phyloP scores from a whole-genome alignment of 2,113 vertebrate genomes.

The Paratilapia polleni region DNA sequence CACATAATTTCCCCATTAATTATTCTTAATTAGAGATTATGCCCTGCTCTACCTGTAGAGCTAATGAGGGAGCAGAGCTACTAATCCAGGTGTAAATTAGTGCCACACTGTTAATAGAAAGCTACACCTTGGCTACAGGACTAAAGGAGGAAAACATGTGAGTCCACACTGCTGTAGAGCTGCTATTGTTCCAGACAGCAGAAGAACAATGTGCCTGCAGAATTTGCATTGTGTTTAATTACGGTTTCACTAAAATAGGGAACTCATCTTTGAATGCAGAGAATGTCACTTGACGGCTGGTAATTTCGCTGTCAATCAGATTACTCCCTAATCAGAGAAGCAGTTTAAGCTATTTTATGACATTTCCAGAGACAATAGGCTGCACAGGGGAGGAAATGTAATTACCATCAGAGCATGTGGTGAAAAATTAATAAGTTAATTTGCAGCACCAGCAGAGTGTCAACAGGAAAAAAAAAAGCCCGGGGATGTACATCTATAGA shows the following conservation, averaged over 20 bases:
- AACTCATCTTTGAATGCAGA: slow-evolving; percentile 67
- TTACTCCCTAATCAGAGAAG: slow-evolving; percentile 74
- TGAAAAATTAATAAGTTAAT: slow-evolving; percentile 79
- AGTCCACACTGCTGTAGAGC: slow-evolving; percentile 40
- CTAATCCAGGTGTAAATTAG: background rate
- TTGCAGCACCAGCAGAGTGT: slow-evolving; percentile 73
- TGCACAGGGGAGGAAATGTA: slow-evolving; percentile 75
- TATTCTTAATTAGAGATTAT: slow-evolving; percentile 9
- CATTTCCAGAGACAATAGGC: slow-evolving; percentile 77
- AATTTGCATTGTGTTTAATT: slow-evolving; percentile 69
- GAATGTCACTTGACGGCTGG: slow-evolving; percentile 71
- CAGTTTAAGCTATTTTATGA: slow-evolving; percentile 77
- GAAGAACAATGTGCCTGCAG: slow-evolving; percentile 54
- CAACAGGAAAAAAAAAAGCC: slow-evolving; percentile 62
- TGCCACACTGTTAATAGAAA: slow-evolving; percentile 1
- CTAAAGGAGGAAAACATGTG: slow-evolving; percentile 4
- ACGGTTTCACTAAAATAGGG: slow-evolving; percentile 57
- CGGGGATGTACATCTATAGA: slow-evolving; percentile 56
- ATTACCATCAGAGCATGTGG: slow-evolving; percentile 77
- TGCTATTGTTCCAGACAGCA: slow-evolving; percentile 48
- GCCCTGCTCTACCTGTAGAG: background rate
- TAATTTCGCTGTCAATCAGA: slow-evolving; percentile 80
- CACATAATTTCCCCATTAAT: slow-evolving; percentile 9
- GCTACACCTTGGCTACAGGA: background rate
- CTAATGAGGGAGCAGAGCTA: background rate